Evolutionary conservation across 1,140 invertebrate genomes (phyloP), one percentile per base, ranked within the genome.

Genomic region (Drosophila ercepeae): DNA sequence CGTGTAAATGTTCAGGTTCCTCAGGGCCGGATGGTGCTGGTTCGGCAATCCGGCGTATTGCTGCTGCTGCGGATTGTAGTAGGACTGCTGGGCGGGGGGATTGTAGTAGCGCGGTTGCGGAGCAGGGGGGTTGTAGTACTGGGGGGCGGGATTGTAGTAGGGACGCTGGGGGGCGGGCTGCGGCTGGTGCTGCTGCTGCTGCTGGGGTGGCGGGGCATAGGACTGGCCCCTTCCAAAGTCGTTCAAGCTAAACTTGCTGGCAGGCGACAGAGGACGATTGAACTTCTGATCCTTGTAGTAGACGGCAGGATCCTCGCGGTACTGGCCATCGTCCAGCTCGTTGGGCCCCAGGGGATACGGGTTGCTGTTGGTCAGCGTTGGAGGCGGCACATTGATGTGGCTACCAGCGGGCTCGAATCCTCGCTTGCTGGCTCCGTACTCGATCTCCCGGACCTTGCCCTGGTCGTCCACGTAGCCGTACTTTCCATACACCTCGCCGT

Each of bases 381-480:
- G 95, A 4, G 96, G 96, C 2, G 96, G 94, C 0, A 96, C 95
- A 89, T 95, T 95, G 76, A 97, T 96, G 34, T 94, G 96, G 29
- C 93, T 94, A 46, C 96, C 96, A 6, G 94, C 93, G 0, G 96
- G 96, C 86, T 96, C 95, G 92, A 97, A 98, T 11, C 97, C 97
- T 60, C 94, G 95, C 78, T 96, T 95, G 84, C 96, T 96, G 1
- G 97, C 96, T 16, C 96, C 96, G 90, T 98, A 98, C 83, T 98
- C 96, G 11, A 98, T 95, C 11, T 96, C 95, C 19, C 96, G 94
- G 1, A 97, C 93, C 88, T 75, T 93, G 94, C 11, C 96, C 96
- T 11, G 92, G 71, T 96, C 96, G 71, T 97, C 96, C 0, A 97
- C 93, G 90, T 97, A 97, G 21, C 90, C 90, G 42, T 91, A 91